Base-by-base conservation (phyloP, 2,888 invertebrate genomes). In the Ectemnius lituratus region DNA sequence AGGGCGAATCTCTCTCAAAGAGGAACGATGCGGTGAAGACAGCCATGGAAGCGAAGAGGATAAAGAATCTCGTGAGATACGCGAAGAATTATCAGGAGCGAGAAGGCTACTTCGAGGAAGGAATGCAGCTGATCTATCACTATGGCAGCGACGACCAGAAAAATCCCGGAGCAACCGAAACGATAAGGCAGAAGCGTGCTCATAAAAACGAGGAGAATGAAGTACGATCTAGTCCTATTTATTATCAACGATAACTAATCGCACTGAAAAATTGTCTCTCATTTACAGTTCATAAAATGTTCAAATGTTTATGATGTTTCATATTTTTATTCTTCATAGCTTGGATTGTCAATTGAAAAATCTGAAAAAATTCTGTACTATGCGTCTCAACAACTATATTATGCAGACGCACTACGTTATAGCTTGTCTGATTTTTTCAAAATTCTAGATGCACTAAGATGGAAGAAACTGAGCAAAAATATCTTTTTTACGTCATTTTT, bases 101-200 rank as follows among this genome's bases (percentile, higher is more conserved):
- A 61, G 81, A 90, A 23, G 90, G 90, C 4, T 90, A 86, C 70
- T 90, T 86, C 78, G 90, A 90, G 68, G 86, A 90, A 70, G 90
- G 89, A 52, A 88, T 90, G 88, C 86, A 89, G 66, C 64, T 90
- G 67, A 84, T 90, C 45, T 90, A 90, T 77, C 90, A 90, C 75
- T 89, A 87, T 20, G 90, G 90, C 4, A 84, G 70, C 46, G 73
- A 70, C 66, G 65, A 62, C 0, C 3, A 6, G 2, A 75, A 61
- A 14, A 70, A 73, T 62, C 46, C 64, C 23, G 69, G 62, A 14
- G 57, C 37, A 11, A 37, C 8, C 8, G 37, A 37, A 37, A 73
- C 73, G 0, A 83, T 63, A 56, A 81, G 88, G 63, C 78, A 71
- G 8, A 88, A 88, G 45, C 86, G 88, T 4, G 87, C 84, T 16